phyloP scores from a whole-genome alignment of 1,140 invertebrate genomes.

The Sycophila sp. region DNA sequence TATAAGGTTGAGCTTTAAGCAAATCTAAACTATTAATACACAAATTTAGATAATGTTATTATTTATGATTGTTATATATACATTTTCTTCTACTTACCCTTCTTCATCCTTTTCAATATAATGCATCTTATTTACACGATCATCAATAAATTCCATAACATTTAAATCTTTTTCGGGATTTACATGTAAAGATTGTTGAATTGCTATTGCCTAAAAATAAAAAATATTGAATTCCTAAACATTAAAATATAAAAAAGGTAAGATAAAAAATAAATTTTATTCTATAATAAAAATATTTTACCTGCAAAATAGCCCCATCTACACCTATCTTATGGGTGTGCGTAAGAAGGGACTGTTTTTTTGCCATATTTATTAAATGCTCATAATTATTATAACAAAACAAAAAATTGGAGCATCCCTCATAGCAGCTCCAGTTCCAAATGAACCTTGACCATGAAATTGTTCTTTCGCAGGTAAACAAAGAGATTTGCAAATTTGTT shows the following conservation, averaged over 20 bases:
- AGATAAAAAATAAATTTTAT: too few relatives aligned
- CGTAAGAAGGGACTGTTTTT: constrained; percentile 71
- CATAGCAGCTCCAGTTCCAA: constrained; percentile 84
- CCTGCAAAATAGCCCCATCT: constrained; percentile 77
- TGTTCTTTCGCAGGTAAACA: constrained; percentile 74
- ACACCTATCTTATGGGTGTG: constrained; percentile 75
- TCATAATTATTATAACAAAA: constrained; percentile 70
- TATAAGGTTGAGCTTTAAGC: constrained; percentile 60
- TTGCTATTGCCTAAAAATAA: too few relatives aligned
- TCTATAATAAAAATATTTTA: too few relatives aligned
- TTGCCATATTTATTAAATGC: constrained; percentile 66
- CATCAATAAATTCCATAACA: constrained; percentile 65
- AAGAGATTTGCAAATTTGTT: constrained; percentile 72
- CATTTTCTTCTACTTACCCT: too few relatives aligned
- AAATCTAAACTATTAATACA: constrained; percentile 52
- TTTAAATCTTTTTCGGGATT: constrained; percentile 64
- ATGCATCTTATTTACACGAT: constrained; percentile 72
- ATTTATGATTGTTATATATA: too few relatives aligned
- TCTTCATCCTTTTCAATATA: constrained; percentile 68
- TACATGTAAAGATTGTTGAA: constrained; percentile 67
- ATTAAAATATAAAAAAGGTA: too few relatives aligned
- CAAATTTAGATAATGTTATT: not conserved
- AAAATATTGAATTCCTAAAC: too few relatives aligned
- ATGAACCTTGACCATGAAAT: constrained; percentile 78
- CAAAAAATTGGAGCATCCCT: constrained; percentile 76